These are phyloP conservation scores for Euphydryas editha DNA, from an alignment of 2,888 invertebrate species.

Conservation along the genomic window DNA sequence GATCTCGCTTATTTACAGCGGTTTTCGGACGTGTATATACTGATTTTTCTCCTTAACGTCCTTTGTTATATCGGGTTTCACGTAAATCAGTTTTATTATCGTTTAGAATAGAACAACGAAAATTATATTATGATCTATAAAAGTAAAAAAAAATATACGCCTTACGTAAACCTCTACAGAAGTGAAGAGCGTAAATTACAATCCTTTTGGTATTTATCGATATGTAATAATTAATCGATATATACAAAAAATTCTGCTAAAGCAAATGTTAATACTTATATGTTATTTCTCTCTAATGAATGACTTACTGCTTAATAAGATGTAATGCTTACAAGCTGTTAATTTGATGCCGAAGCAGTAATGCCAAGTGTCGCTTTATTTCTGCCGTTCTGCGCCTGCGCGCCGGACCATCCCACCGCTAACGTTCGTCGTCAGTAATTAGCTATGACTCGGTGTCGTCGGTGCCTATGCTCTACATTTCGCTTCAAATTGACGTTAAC, in stretches of 20 bases:
- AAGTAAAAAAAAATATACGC: neutral
- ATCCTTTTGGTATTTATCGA: neutral
- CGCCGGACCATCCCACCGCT: conserved; percentile 20
- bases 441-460: conserved; percentile 10
- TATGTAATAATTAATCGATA: neutral
- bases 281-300: neutral
- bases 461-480: conserved; percentile 8
- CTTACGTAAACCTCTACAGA: neutral
- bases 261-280: no score
- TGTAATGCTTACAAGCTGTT: conserved; percentile 17
- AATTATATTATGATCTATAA: neutral
- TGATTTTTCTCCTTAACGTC: conserved; percentile 24
- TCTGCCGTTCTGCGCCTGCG: conserved; percentile 30
- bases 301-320: conserved; percentile 12
- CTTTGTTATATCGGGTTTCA: conserved; percentile 2
- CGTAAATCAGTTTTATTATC: conserved; percentile 15
- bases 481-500: conserved; percentile 2
- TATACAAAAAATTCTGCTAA: no score
- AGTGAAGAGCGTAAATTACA: neutral
- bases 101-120: neutral
- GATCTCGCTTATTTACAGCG: conserved; percentile 30
- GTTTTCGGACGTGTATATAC: conserved; percentile 21
- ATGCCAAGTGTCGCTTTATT: conserved; percentile 40
- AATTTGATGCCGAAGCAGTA: conserved; percentile 23
- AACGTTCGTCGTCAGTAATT: conserved; percentile 16